Evolutionary conservation across 1,140 invertebrate species (phyloP).

Genomic region (Drosophila simulans): DNA sequence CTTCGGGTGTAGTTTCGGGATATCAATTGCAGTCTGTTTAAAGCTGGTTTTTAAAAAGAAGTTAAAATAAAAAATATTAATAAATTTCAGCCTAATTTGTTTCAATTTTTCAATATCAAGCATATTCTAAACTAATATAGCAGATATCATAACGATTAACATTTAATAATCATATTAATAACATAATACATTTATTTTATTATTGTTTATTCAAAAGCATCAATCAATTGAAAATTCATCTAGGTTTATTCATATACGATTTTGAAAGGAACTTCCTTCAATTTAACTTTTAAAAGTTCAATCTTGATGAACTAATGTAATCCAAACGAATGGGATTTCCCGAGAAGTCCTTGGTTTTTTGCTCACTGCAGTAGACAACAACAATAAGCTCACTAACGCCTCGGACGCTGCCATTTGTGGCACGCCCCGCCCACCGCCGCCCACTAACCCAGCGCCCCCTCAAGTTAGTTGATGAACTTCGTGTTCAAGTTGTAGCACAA

Average conservation of each 20-base stretch:
- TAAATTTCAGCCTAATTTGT: too few species aligned
- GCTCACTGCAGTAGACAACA: constrained; percentile 26
- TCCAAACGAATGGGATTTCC: not conserved
- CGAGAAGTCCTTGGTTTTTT: not conserved
- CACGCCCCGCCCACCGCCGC: constrained; percentile 8
- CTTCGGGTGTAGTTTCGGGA: too few species aligned
- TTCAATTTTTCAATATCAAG: too few species aligned
- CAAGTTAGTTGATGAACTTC: constrained; percentile 80
- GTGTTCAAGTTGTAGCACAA: constrained; percentile 82
- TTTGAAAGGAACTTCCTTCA: not conserved
- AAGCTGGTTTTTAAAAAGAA: too few species aligned
- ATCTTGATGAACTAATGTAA: not conserved
- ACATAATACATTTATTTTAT: too few species aligned
- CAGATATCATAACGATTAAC: too few species aligned
- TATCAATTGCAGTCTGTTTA: too few species aligned
- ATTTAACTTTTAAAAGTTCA: not conserved
- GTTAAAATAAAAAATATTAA: too few species aligned
- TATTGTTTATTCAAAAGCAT: too few species aligned
- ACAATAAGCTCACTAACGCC: constrained; percentile 68
- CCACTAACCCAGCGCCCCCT: constrained; percentile 7
- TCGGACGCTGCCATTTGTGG: constrained; percentile 76
- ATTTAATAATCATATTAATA: too few species aligned
- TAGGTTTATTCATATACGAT: too few species aligned
- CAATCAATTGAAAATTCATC: not conserved
- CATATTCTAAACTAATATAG: too few species aligned